These are phyloP conservation scores for Drosophila helvetica DNA, from an alignment of 2,888 invertebrate genomes.

Conservation along the genomic window DNA sequence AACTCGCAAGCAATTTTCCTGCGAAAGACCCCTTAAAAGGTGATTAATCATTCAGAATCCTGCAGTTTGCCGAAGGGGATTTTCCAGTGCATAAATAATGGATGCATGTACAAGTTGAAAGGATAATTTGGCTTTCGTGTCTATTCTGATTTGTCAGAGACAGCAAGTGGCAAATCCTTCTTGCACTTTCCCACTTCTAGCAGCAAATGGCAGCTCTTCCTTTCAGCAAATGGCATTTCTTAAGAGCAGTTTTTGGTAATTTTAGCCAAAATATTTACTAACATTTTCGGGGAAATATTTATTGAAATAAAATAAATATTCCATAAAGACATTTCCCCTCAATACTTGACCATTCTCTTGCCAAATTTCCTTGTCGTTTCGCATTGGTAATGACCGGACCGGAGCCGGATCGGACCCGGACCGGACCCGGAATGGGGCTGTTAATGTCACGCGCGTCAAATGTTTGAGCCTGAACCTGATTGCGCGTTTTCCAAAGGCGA, in stretches of 20 bases:
- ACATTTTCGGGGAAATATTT: background rate
- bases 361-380: background rate
- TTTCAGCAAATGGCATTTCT: background rate
- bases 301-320: background rate
- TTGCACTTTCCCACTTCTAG: no score
- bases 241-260: background rate
- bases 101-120: background rate
- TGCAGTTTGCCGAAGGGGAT: background rate
- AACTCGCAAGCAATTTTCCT: background rate
- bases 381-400: background rate
- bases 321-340: background rate
- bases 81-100: background rate
- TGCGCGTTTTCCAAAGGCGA: background rate
- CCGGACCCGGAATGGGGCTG: background rate
- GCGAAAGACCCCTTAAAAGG: background rate
- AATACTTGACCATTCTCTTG: background rate
- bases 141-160: background rate
- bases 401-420: background rate
- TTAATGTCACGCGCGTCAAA: background rate
- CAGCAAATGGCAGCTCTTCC: no score
- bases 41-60: background rate
- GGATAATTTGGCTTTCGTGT: background rate
- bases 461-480: conserved; percentile 1
- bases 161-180: background rate
- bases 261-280: background rate